These are phyloP conservation scores for Bambusicola thoracicus DNA, from an alignment of 2,113 vertebrate genomes.

Conservation along the genomic window DNA sequence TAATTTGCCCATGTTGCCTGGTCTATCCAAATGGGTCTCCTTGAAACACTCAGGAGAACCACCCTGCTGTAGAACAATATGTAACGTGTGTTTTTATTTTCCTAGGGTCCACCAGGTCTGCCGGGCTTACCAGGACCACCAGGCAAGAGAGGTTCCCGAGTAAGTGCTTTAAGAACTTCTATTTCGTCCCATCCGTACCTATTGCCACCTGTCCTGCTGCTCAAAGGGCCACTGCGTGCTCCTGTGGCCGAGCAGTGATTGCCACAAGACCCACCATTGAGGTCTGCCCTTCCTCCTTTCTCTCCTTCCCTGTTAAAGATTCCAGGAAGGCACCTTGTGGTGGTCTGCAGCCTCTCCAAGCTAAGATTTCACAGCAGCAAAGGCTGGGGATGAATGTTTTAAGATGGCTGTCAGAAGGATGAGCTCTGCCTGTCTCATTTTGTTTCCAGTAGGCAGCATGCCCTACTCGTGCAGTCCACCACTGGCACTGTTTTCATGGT, in stretches of 20 bases:
- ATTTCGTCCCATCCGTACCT: not conserved
- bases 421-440: not conserved
- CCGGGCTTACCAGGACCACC: conserved; percentile 89
- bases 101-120: conserved; percentile 89
- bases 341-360: not conserved
- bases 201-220: not conserved
- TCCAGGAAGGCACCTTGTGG: not conserved
- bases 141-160: conserved; percentile 91
- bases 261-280: not conserved
- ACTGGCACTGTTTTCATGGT: not conserved
- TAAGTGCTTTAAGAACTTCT: conserved; percentile 75
- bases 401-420: not conserved
- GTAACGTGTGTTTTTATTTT: conserved; percentile 32
- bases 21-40: not conserved
- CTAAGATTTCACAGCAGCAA: not conserved
- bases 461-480: not conserved
- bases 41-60: not conserved
- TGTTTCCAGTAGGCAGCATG: not conserved
- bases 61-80: not conserved
- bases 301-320: not conserved
- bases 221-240: not conserved
- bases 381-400: not conserved
- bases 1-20: not conserved
- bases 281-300: not conserved
- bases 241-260: not conserved